Percentiles rank a stretch among this genome's conserved stretches.
Conservation (phyloP, 2,113 vertebrate species). For the Acrocephalus kingi region DNA sequence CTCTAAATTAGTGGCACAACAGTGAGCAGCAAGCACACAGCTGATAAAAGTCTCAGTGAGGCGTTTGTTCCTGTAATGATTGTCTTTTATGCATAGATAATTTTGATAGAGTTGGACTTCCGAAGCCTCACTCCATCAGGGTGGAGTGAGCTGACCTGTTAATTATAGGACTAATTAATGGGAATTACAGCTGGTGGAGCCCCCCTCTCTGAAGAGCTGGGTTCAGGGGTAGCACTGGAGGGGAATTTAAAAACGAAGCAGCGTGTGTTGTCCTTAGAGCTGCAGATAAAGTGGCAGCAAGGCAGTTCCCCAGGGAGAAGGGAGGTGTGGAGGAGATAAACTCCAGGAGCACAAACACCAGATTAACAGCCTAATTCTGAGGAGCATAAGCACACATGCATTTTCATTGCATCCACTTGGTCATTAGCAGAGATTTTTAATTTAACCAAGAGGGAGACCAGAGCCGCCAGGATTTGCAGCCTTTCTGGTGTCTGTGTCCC, state of each 20-base stretch:
- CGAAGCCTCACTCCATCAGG: neutral
- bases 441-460: neutral
- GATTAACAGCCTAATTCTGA: conserved; percentile 3
- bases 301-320: neutral
- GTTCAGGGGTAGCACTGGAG: conserved; percentile 1
- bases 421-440: neutral
- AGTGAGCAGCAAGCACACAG: neutral
- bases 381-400: neutral
- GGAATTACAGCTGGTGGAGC: conserved; percentile 17
- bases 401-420: neutral
- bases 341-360: neutral
- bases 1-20: neutral
- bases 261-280: neutral
- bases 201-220: neutral
- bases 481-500: neutral
- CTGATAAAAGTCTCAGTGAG: conserved; percentile 46
- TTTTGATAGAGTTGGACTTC: conserved; percentile 59
- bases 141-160: conserved; percentile 61
- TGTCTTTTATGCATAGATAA: conserved; percentile 54
- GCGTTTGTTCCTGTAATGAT: conserved; percentile 23
- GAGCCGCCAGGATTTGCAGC: neutral
- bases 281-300: conserved; percentile 19
- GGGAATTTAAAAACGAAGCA: neutral
- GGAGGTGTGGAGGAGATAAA: neutral
- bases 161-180: conserved; percentile 63